Conservation (phyloP, 2,113 vertebrate species). For the Oryzias celebensis region DNA sequence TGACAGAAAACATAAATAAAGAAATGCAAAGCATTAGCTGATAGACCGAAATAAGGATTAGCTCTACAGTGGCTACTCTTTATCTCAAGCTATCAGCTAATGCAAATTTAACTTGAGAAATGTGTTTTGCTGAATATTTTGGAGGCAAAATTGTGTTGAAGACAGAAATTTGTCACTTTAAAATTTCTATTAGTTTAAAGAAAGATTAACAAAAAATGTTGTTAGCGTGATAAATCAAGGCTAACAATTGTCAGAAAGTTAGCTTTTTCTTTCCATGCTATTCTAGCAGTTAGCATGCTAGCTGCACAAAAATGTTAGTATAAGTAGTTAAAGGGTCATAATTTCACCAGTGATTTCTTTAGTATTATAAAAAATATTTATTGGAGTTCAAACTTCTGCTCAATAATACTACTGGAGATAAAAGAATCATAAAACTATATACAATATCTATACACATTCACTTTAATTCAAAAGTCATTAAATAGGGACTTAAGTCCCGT, state of each 20-base stretch:
- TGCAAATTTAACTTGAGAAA: no score
- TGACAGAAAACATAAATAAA: no score
- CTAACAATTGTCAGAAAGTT: no score
- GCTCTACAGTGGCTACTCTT: no score
- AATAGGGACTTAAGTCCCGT: conserved; percentile 34
- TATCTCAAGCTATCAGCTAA: no score
- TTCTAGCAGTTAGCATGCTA: background rate
- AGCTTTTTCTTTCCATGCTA: no score
- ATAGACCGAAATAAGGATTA: no score
- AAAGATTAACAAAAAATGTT: background rate
- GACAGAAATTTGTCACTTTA: conserved; percentile 9
- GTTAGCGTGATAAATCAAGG: background rate
- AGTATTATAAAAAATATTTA: conserved; percentile 12
- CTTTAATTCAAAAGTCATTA: conserved; percentile 53
- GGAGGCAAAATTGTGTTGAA: conserved; percentile 19
- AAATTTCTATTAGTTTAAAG: conserved; percentile 1
- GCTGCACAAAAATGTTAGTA: no score
- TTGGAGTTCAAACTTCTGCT: conserved; percentile 28
- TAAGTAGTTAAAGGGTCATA: background rate
- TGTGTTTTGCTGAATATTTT: background rate
- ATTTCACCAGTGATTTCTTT: conserved; percentile 16
- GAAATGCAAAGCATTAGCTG: no score
- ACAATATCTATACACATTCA: conserved; percentile 58
- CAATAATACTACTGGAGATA: conserved; percentile 13
- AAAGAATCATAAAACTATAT: conserved; percentile 42